A percentile compares a stretch with the other conserved stretches of the same genome.
These are phyloP conservation scores for Drosophila lacteicornis DNA, from an alignment of 1,140 invertebrate genomes.

Conservation along the genomic window DNA sequence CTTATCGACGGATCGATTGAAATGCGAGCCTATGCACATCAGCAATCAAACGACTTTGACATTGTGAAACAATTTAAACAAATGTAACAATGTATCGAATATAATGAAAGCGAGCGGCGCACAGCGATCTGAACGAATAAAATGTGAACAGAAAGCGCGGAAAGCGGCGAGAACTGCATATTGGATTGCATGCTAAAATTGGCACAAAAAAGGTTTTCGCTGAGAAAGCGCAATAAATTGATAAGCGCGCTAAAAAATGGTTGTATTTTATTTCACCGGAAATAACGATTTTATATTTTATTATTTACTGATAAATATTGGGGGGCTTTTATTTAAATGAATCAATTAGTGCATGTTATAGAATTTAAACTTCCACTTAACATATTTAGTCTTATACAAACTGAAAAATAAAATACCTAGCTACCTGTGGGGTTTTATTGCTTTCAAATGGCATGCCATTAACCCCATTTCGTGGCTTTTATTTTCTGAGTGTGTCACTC, in stretches of 20 bases:
- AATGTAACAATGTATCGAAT: slow-evolving; percentile 14
- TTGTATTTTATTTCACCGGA: slow-evolving; percentile 14
- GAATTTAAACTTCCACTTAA: neutral
- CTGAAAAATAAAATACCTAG: neutral
- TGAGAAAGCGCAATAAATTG: slow-evolving; percentile 46
- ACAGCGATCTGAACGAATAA: slow-evolving; percentile 20
- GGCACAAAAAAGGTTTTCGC: slow-evolving; percentile 54
- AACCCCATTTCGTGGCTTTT: slow-evolving; percentile 1
- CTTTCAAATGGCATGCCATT: slow-evolving; percentile 19
- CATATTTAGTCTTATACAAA: neutral
- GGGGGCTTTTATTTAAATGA: neutral
- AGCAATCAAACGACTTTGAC: slow-evolving; percentile 58
- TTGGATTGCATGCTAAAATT: slow-evolving; percentile 74
- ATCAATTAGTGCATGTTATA: neutral
- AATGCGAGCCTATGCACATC: slow-evolving; percentile 35
- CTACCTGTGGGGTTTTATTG: neutral
- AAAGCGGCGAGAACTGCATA: slow-evolving; percentile 44
- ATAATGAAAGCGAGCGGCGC: slow-evolving; percentile 11
- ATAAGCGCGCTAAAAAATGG: slow-evolving; percentile 58
- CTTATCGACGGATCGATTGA: slow-evolving; percentile 58
- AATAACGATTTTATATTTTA: no score
- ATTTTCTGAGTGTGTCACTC: neutral
- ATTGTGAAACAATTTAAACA: slow-evolving; percentile 53
- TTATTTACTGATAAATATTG: neutral
- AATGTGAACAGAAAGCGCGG: slow-evolving; percentile 19